Evolutionary conservation across 2,113 vertebrate genomes (phyloP).

Genomic region (Sialia sialis): DNA sequence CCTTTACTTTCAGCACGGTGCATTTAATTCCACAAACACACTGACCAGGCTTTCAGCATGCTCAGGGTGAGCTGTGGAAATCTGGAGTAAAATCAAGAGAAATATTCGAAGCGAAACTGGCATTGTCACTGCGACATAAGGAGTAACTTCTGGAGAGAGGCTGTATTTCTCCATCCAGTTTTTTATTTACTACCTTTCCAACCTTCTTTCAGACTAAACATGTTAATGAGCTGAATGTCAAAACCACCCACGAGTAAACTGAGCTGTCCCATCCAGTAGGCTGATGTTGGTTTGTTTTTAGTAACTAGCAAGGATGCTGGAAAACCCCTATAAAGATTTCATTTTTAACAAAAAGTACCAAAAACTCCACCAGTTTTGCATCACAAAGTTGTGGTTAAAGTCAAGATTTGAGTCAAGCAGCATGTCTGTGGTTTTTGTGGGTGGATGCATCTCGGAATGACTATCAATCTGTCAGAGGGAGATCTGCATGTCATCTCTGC

Average conservation of each 20-base stretch:
- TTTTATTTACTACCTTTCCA: slow-evolving; percentile 33
- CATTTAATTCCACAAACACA: not conserved
- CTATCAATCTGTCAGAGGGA: slow-evolving; percentile 53
- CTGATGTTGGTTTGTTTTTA: slow-evolving; percentile 63
- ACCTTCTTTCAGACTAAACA: slow-evolving; percentile 48
- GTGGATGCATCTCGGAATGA: slow-evolving; percentile 68
- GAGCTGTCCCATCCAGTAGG: slow-evolving; percentile 7
- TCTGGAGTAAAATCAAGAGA: not conserved
- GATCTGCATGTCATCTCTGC: slow-evolving; percentile 35
- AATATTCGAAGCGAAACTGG: not conserved
- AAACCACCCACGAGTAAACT: slow-evolving; percentile 34
- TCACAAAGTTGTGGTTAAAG: slow-evolving; percentile 76
- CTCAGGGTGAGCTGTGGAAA: accelerated
- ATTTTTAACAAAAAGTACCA: slow-evolving; percentile 82
- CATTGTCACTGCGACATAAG: not conserved
- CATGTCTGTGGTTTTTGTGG: slow-evolving; percentile 80
- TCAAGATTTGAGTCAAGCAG: slow-evolving; percentile 75
- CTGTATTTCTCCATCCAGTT: not conserved
- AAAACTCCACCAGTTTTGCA: slow-evolving; percentile 83
- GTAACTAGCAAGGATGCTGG: slow-evolving; percentile 69
- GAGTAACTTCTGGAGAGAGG: not conserved
- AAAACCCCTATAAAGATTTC: slow-evolving; percentile 77
- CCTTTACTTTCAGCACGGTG: not conserved
- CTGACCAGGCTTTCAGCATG: not conserved
- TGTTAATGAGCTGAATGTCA: slow-evolving; percentile 47